A percentile compares a stretch with the other conserved stretches of the same genome.
phyloP scores from a whole-genome alignment of 1,140 invertebrate genomes.

The Sitobion miscanthi region DNA sequence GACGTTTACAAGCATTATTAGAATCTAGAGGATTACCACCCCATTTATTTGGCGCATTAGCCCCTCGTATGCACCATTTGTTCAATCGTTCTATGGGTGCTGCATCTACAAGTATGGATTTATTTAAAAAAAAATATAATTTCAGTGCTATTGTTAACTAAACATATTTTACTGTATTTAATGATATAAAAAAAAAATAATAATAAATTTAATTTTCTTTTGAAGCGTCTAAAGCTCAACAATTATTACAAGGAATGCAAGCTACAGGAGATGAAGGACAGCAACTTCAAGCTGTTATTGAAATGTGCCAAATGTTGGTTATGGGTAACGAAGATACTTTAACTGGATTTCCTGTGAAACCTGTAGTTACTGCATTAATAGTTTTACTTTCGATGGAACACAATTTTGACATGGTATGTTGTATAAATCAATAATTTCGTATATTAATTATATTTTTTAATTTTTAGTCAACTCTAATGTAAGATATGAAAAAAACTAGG shows the following conservation, averaged over 20 bases:
- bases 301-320: slow-evolving; percentile 98
- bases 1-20: slow-evolving; percentile 84
- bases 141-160: background rate
- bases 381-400: slow-evolving; percentile 89
- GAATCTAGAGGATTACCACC: slow-evolving; percentile 94
- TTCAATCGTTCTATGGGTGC: slow-evolving; percentile 91
- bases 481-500: background rate
- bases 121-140: background rate
- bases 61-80: slow-evolving; percentile 96
- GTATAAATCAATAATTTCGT: background rate
- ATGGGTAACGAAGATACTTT: slow-evolving; percentile 99
- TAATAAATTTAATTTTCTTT: slow-evolving; percentile 61
- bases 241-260: slow-evolving; percentile 90
- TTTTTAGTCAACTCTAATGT: no score
- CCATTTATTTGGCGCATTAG: slow-evolving; percentile 92
- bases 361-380: slow-evolving; percentile 94
- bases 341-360: slow-evolving; percentile 96
- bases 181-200: slow-evolving; percentile 36
- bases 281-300: slow-evolving; percentile 95
- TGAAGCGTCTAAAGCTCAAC: slow-evolving; percentile 89
- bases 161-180: background rate
- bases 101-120: slow-evolving; percentile 47
- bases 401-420: slow-evolving; percentile 93
- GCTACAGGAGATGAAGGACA: slow-evolving; percentile 94
- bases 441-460: no score